Evolutionary conservation across 2,888 invertebrate species (phyloP), one percentile per base, ranked within the genome.

Genomic region (Drosophila greeni): DNA sequence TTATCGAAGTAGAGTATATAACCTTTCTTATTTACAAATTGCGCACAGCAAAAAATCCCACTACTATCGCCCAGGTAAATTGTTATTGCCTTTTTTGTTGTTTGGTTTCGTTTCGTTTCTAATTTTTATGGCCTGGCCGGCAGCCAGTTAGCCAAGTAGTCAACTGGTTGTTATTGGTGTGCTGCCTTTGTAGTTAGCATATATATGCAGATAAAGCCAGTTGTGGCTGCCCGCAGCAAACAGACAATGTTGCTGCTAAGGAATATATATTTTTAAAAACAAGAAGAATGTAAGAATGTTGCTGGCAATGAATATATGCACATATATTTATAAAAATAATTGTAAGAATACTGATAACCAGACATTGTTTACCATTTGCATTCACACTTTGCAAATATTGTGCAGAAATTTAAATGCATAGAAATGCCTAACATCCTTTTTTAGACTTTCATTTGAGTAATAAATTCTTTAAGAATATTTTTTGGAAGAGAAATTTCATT

Each of bases 91-190:
- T 53, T 69, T 29, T 48, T 37, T 29, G 12, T 23, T 42, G 8
- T 14, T 40, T 40, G 5, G n/a, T 42, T 42, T 23, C 12, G 16
- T 40, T 52, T 48, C 53, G 18, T 26, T 54, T 56, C 31, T 37
- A 43, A 55, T 42, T 57, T 56, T 68, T 61, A 70, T 62, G 54
- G 71, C 55, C n/a, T 62, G 64, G 26, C 55, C 51, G 64, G 65
- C 56, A 81, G 84, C 72, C 74, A 77, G 82, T 78, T 83, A 81
- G 78, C 78, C 84, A 70, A 83, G 52, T 69, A 77, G 66, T 73
- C 75, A 78, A 83, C 82, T 78, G 73, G 73, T 72, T 83, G 49
- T 34, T 60, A 52, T 36, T 57, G 52, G 29, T 56, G 57, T 39
- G 26, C 42, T 73, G 53, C 34, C 56, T 18, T 34, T 48, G 29